Evolutionary conservation across 2,888 invertebrate species (phyloP).

Genomic region (Eilema depressum): DNA sequence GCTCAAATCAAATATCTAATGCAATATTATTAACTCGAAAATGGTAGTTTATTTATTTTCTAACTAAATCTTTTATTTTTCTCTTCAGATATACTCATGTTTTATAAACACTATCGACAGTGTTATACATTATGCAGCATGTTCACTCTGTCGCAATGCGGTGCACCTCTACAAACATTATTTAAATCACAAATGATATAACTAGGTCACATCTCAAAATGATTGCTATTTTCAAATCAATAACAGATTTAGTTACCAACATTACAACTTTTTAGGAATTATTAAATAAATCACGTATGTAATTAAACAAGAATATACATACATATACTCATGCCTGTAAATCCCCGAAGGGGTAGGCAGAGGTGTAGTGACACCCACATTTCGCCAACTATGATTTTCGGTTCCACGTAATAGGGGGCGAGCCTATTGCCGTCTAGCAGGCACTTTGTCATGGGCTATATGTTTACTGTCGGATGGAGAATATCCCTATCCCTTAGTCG

Average conservation of each 20-base stretch:
- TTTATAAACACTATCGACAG: background rate
- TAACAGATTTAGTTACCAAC: constrained; percentile 32
- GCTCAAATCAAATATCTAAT: too few species aligned
- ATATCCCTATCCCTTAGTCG: too few species aligned
- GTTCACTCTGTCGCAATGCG: constrained; percentile 43
- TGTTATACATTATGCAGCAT: constrained; percentile 31
- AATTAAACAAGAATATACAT: too few species aligned
- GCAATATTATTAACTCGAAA: background rate
- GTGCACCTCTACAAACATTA: constrained; percentile 60
- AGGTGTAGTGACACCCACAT: too few species aligned
- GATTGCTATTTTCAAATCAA: constrained; percentile 55
- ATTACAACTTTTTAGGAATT: constrained; percentile 10
- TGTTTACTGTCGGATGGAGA: too few species aligned
- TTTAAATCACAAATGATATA: constrained; percentile 67
- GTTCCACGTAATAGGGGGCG: too few species aligned
- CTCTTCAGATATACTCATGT: background rate
- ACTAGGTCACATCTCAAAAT: constrained; percentile 56
- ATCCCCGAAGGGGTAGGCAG: too few species aligned
- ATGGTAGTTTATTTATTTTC: background rate
- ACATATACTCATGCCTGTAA: too few species aligned
- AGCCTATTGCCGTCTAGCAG: too few species aligned
- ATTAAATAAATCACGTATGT: too few species aligned
- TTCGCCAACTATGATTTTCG: too few species aligned
- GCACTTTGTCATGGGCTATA: too few species aligned
- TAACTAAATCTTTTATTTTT: constrained; percentile 3